A percentile compares a stretch with the other conserved stretches of the same genome.
Evolutionary conservation across 1,140 invertebrate species (phyloP).

Genomic region (Calephelis nemesis): DNA sequence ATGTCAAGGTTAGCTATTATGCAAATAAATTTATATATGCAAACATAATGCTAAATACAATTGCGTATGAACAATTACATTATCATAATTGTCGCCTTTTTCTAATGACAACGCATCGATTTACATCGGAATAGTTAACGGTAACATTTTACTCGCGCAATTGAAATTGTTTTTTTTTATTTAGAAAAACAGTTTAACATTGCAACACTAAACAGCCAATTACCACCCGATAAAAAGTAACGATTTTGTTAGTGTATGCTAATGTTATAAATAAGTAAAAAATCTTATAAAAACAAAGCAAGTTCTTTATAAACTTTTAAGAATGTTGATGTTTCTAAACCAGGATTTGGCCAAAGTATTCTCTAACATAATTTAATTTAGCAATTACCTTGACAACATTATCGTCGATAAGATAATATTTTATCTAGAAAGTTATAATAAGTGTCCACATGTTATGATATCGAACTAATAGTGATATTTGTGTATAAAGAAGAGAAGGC

Average conservation of each 20-base stretch:
- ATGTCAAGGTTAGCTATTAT: conserved; percentile 28
- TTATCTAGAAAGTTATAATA: neutral
- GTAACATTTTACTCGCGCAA: neutral
- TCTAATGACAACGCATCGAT: conserved; percentile 2
- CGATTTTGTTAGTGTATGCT: too few species aligned
- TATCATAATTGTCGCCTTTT: conserved; percentile 24
- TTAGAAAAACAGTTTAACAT: too few species aligned
- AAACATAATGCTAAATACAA: conserved; percentile 31
- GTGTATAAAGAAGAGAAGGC: too few species aligned
- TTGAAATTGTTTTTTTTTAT: neutral
- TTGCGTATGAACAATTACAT: conserved; percentile 22
- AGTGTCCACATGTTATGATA: neutral
- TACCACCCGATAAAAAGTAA: too few species aligned
- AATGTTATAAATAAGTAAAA: too few species aligned
- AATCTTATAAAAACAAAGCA: too few species aligned
- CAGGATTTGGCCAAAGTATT: neutral
- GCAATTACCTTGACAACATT: neutral
- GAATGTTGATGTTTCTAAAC: neutral
- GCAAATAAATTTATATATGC: conserved; percentile 29
- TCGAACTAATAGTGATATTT: neutral
- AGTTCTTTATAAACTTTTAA: neutral
- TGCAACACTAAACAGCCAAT: too few species aligned
- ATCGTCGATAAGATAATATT: neutral
- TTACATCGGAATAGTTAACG: neutral
- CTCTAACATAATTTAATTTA: neutral